A percentile compares a stretch with the other conserved stretches of the same genome.
phyloP scores from a whole-genome alignment of 2,113 vertebrate species.

The Osmerus eperlanus region DNA sequence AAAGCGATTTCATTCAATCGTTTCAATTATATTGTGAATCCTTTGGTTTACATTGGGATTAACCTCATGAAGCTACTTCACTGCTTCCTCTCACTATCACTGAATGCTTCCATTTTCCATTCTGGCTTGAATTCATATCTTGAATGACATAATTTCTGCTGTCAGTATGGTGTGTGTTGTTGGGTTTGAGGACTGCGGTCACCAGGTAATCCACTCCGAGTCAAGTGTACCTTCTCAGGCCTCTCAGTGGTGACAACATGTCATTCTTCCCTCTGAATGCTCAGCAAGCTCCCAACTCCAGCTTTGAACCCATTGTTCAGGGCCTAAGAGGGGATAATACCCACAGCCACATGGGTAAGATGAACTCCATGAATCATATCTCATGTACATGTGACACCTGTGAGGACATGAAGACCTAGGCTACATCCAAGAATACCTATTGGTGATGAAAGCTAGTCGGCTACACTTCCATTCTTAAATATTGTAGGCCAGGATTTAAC shows the following conservation, averaged over 20 bases:
- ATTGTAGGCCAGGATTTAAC: constrained; percentile 5
- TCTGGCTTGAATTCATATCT: constrained; percentile 31
- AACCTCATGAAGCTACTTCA: not conserved
- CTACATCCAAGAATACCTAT: not conserved
- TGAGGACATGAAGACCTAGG: constrained; percentile 7
- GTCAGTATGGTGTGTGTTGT: not conserved
- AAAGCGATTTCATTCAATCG: not conserved
- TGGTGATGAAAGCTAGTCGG: not conserved
- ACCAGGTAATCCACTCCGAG: constrained; percentile 36
- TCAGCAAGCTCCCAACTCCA: constrained; percentile 43
- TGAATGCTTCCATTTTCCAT: constrained; percentile 15
- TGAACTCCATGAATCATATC: constrained; percentile 50
- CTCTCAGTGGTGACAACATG: constrained; percentile 37
- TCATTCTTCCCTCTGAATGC: constrained; percentile 37
- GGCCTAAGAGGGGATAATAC: constrained; percentile 36
- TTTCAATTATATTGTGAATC: not conserved
- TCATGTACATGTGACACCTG: constrained; percentile 48
- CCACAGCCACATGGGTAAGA: constrained; percentile 44
- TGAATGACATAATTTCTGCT: constrained; percentile 41
- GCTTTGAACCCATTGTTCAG: constrained; percentile 61
- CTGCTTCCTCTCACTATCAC: not conserved
- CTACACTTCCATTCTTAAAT: constrained; percentile 32
- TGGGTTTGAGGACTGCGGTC: constrained; percentile 18
- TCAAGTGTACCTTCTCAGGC: constrained; percentile 38
- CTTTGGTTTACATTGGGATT: constrained; percentile 4